These are phyloP conservation scores for Xylocopa sonorina DNA, from an alignment of 1,140 invertebrate species.

Conservation along the genomic window DNA sequence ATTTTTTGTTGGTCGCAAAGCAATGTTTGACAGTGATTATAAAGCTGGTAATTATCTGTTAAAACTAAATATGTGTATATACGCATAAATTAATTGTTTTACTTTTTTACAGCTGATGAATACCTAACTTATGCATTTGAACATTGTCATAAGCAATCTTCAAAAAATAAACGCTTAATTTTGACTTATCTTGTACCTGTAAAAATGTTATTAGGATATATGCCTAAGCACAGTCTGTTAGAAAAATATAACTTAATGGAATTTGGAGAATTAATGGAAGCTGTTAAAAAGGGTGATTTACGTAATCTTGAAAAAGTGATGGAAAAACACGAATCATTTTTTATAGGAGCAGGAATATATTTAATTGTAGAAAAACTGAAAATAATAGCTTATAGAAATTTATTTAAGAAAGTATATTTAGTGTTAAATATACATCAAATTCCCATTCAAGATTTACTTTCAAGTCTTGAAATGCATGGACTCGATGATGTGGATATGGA, in stretches of 20 bases:
- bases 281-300: slow-evolving; percentile 95
- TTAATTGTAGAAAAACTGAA: slow-evolving; percentile 98
- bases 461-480: slow-evolving; percentile 90
- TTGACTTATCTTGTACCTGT: slow-evolving; percentile 98
- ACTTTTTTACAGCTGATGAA: slow-evolving; percentile 89
- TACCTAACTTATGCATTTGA: slow-evolving; percentile 96
- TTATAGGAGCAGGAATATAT: slow-evolving; percentile 97
- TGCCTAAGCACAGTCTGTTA: slow-evolving; percentile 91
- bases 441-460: slow-evolving; percentile 91
- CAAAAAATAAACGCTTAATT: slow-evolving; percentile 96
- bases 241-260: slow-evolving; percentile 95
- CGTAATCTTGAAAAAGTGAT: slow-evolving; percentile 92
- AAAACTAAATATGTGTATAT: slow-evolving; percentile 1
- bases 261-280: slow-evolving; percentile 93
- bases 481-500: slow-evolving; percentile 94
- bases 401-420: slow-evolving; percentile 97
- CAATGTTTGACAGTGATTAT: slow-evolving; percentile 99
- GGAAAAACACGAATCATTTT: slow-evolving; percentile 93
- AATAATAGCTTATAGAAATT: slow-evolving; percentile 96
- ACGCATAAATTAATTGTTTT: not conserved
- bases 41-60: slow-evolving; percentile 84
- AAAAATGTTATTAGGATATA: slow-evolving; percentile 97
- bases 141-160: slow-evolving; percentile 91
- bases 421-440: slow-evolving; percentile 95
- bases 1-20: slow-evolving; percentile 98